Evolutionary conservation across 2,888 invertebrate genomes (phyloP).

Genomic region (Spilarctia lutea): DNA sequence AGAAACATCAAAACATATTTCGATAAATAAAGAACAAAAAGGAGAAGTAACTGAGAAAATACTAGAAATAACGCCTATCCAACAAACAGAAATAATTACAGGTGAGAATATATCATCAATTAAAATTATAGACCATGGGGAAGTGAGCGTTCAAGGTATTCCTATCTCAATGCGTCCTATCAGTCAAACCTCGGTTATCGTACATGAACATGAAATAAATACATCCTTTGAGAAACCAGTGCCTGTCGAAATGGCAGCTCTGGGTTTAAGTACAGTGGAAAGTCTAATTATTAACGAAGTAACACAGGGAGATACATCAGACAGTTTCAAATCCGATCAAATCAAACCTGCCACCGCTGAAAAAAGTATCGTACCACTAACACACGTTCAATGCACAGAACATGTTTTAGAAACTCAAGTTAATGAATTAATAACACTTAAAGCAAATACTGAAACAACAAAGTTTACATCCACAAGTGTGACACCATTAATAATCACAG

Average conservation of each 20-base stretch:
- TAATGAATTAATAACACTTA: constrained; percentile 62
- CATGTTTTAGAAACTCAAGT: constrained; percentile 65
- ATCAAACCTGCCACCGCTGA: constrained; percentile 65
- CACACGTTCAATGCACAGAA: constrained; percentile 76
- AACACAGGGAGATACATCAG: constrained; percentile 67
- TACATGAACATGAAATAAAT: constrained; percentile 69
- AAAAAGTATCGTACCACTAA: constrained; percentile 66
- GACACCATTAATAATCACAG: constrained; percentile 72
- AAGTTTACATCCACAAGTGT: constrained; percentile 67
- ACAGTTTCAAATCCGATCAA: constrained; percentile 55
- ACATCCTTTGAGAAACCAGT: constrained; percentile 52
- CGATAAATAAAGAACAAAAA: constrained; percentile 64
- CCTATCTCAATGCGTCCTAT: constrained; percentile 63
- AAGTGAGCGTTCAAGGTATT: constrained; percentile 53
- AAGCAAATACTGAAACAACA: constrained; percentile 59
- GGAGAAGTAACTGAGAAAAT: constrained; percentile 74
- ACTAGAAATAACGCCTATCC: constrained; percentile 64
- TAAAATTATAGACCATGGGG: constrained; percentile 39
- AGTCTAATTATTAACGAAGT: constrained; percentile 73
- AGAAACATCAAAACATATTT: constrained; percentile 78
- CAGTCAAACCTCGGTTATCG: constrained; percentile 61
- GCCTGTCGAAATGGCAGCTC: constrained; percentile 60
- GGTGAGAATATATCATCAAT: constrained; percentile 62
- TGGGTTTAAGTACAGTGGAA: constrained; percentile 63
- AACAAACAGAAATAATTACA: constrained; percentile 67